phyloP scores from a whole-genome alignment of 2,113 vertebrate genomes.

The Spizaetus ornatus region DNA sequence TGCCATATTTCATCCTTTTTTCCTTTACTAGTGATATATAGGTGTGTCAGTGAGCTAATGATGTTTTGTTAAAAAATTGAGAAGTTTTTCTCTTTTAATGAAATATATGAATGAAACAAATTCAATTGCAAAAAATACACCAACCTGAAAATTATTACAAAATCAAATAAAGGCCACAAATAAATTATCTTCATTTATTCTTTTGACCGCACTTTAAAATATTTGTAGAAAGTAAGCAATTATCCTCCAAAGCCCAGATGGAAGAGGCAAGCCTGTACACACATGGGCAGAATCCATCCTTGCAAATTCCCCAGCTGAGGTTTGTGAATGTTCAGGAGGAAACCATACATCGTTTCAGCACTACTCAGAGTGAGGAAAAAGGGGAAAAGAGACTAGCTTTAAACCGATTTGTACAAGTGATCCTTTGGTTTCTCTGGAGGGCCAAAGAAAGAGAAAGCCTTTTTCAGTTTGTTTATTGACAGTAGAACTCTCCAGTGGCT shows the following conservation, averaged over 20 bases:
- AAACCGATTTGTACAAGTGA: neutral
- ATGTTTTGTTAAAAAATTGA: neutral
- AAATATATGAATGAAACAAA: neutral
- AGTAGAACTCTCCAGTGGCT: neutral
- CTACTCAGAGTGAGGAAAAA: neutral
- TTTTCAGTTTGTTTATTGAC: neutral
- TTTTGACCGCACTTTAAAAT: neutral
- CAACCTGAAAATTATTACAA: neutral
- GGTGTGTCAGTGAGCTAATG: neutral
- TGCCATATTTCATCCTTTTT: neutral
- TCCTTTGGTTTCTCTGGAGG: neutral
- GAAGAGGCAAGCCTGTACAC: neutral
- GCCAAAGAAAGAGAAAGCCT: accelerated
- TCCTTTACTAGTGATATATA: neutral
- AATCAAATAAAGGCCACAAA: neutral
- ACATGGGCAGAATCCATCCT: neutral
- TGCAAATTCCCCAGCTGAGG: neutral
- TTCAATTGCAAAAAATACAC: neutral
- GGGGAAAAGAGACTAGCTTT: neutral
- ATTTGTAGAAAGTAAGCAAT: neutral
- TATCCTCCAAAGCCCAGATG: neutral
- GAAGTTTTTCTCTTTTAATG: neutral
- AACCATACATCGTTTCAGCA: neutral
- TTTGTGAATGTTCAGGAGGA: neutral
- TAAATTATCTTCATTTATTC: neutral